Percentiles rank a stretch among this genome's conserved stretches.
Conservation (phyloP, 2,888 invertebrate species). For the Dicranocentrus wangi region DNA sequence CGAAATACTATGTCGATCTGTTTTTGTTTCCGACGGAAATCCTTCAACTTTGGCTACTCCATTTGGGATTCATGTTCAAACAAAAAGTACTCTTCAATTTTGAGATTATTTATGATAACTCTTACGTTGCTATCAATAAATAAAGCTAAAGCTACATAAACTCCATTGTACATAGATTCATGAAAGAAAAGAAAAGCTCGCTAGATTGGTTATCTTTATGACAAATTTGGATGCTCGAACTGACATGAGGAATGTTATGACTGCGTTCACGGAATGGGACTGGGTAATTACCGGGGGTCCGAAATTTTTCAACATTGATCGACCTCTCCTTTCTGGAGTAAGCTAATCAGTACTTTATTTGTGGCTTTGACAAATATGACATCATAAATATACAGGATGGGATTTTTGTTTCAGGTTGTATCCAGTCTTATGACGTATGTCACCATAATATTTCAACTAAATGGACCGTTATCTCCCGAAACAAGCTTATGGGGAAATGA, state of each 20-base stretch:
- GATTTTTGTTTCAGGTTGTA: slow-evolving; percentile 42
- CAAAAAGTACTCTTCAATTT: slow-evolving; percentile 45
- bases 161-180: slow-evolving; percentile 35
- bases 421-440: slow-evolving; percentile 68
- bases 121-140: too few species aligned
- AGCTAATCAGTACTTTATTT: too few species aligned
- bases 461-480: slow-evolving; percentile 29
- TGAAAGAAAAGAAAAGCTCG: slow-evolving; percentile 54
- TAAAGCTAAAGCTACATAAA: not conserved
- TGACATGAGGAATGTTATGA: slow-evolving; percentile 63
- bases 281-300: slow-evolving; percentile 62
- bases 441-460: slow-evolving; percentile 67
- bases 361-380: too few species aligned
- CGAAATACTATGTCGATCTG: slow-evolving; percentile 53
- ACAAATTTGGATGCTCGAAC: slow-evolving; percentile 55
- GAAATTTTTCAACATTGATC: slow-evolving; percentile 61
- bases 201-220: slow-evolving; percentile 63
- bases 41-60: slow-evolving; percentile 59
- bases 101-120: not conserved
- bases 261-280: slow-evolving; percentile 55
- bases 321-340: slow-evolving; percentile 64
- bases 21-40: slow-evolving; percentile 60
- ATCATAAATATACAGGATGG: not conserved
- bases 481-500: too few species aligned
- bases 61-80: slow-evolving; percentile 58